Evolutionary conservation across 2,888 invertebrate species (phyloP), one percentile per base, ranked within the genome.

Genomic region (Macroteleia sp.): DNA sequence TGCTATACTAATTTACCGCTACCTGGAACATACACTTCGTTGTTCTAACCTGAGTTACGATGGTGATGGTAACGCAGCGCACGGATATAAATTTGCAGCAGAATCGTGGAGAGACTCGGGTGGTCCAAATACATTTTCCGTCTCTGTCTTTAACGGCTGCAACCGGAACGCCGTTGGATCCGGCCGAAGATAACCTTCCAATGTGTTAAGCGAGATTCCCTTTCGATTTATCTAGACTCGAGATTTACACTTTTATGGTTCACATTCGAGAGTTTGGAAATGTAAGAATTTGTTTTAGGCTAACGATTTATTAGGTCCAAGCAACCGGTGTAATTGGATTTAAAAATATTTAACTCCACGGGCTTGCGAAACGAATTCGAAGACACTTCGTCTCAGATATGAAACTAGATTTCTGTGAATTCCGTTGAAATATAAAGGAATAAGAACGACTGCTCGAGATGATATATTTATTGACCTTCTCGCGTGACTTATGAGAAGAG

Each of bases 1-100:
- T 77, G 81, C 85, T n/a, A n/a, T 83, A 86, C 89, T 88, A 88
- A 89, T 89, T 88, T 88, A 88, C 88, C 88, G 88, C 88, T 88
- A 88, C 88, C 87, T 86, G 86, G 84, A 86, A 87, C 85, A 86
- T 85, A 84, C 83, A 64, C 79, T 81, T 76, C 69, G 82, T 79
- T 82, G 82, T 86, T 86, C 87, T 86, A 85, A 87, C 83, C 84
- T 88, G 87, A 88, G 84, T 88, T 88, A 88, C 88, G 87, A 80
- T 85, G 81, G 79, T 84, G 84, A 87, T 84, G 83, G 67, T 59
- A 76, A 62, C 71, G 54, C 59, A 28, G 64, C 25, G 48, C 70
- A 57, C 67, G 79, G 42, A 67, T 76, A 76, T 76, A 79, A 76
- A 76, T 79, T 61, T 66, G 54, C 56, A 19, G 44, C 44, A 9